A percentile compares a stretch with the other conserved stretches of the same genome.
These are phyloP conservation scores for Enteromius thamalakanensis DNA, from an alignment of 2,797 vertebrate species.

Conservation along the genomic window DNA sequence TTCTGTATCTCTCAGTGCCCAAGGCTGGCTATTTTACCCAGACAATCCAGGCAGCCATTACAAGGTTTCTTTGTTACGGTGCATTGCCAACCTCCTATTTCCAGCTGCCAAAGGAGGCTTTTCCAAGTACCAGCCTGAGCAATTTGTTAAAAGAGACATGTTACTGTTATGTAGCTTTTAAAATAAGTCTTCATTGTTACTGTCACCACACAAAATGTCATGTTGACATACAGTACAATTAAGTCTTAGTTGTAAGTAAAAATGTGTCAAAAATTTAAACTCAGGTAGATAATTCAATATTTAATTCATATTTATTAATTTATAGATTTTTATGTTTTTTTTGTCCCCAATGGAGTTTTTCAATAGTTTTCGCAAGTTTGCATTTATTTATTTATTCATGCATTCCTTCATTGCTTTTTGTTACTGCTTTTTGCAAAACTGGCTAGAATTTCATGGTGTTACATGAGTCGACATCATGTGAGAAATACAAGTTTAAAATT, in stretches of 20 bases:
- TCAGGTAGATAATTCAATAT: neutral
- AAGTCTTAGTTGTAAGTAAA: neutral
- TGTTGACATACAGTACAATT: neutral
- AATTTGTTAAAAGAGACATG: slow-evolving; percentile 12
- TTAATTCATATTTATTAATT: neutral
- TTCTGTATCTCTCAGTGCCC: neutral
- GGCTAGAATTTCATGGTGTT: neutral
- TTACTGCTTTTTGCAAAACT: slow-evolving; percentile 1
- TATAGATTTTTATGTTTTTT: too few relatives aligned
- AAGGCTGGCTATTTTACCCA: slow-evolving; percentile 31
- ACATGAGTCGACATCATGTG: neutral
- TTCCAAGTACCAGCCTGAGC: slow-evolving; percentile 17
- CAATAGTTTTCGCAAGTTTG: neutral
- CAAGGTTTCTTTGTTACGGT: slow-evolving; percentile 33
- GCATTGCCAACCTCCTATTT: slow-evolving; percentile 45
- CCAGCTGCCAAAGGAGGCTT: slow-evolving; percentile 13
- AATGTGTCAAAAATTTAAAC: neutral
- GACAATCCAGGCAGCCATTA: slow-evolving; percentile 36
- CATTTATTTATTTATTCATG: too few relatives aligned
- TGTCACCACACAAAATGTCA: neutral
- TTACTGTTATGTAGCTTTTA: slow-evolving; percentile 4
- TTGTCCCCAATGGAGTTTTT: neutral
- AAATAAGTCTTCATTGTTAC: slow-evolving; percentile 4
- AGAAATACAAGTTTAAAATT: neutral
- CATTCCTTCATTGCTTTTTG: neutral